These are phyloP conservation scores for Cheilosia pagana DNA, from an alignment of 2,888 invertebrate genomes.

Conservation along the genomic window DNA sequence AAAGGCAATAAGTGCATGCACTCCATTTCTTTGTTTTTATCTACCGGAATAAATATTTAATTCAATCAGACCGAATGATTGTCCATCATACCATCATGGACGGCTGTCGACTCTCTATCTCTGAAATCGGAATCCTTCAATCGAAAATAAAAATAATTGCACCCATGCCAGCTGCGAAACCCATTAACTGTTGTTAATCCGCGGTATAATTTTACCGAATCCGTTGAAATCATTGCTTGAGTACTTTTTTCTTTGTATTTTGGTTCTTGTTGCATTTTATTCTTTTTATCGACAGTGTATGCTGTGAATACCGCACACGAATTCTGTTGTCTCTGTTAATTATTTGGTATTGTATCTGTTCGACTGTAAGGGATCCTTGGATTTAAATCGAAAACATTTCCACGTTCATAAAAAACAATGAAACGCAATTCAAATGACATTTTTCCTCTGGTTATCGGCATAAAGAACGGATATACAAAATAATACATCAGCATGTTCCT, in stretches of 20 bases:
- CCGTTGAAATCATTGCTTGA: constrained; percentile 25
- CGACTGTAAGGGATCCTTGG: constrained; percentile 23
- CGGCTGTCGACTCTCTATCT: not conserved
- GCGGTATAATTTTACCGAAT: constrained; percentile 51
- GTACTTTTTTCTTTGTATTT: constrained; percentile 8
- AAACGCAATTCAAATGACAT: constrained; percentile 46
- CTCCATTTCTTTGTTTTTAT: constrained; percentile 23
- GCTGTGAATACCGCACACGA: constrained; percentile 43
- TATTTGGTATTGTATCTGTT: constrained; percentile 48
- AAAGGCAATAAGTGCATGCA: constrained; percentile 19
- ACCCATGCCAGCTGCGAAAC: not conserved
- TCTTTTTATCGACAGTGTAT: not conserved
- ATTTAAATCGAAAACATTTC: constrained; percentile 29
- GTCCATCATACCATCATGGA: not conserved
- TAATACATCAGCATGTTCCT: constrained; percentile 25
- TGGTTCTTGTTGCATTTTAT: not conserved
- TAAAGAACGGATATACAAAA: constrained; percentile 22
- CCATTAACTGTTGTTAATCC: constrained; percentile 68
- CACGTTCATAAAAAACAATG: not conserved
- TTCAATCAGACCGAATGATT: constrained; percentile 26
- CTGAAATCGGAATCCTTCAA: constrained; percentile 21
- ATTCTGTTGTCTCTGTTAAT: constrained; percentile 64
- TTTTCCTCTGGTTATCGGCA: constrained; percentile 59
- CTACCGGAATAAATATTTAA: constrained; percentile 27
- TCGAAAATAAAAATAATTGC: constrained; percentile 25